A percentile compares a stretch with the other conserved stretches of the same genome.
phyloP scores from a whole-genome alignment of 1,140 invertebrate genomes.

The Kradibia gibbosae region DNA sequence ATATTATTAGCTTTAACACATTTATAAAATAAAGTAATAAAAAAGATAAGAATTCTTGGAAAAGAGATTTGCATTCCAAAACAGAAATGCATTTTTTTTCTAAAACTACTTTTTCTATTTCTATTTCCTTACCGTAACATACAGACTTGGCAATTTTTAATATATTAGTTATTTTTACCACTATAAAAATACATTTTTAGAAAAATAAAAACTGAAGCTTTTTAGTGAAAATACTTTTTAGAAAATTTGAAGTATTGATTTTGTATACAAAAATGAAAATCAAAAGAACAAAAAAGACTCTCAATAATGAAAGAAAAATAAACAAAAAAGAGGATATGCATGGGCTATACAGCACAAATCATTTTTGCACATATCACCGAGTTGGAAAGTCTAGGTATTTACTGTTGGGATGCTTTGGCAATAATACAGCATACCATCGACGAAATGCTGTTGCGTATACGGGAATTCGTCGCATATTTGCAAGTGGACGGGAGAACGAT shows the following conservation, averaged over 20 bases:
- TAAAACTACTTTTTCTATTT: background rate
- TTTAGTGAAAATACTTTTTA: background rate
- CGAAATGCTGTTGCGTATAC: background rate
- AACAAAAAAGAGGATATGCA: background rate
- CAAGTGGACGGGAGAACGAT: constrained; percentile 59
- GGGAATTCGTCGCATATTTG: constrained; percentile 42
- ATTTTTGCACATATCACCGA: constrained; percentile 22
- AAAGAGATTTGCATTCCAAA: background rate
- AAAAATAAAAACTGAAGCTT: background rate
- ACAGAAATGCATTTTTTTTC: background rate
- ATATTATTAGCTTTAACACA: too few species aligned
- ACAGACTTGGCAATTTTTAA: background rate
- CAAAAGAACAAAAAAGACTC: background rate
- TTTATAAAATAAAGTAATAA: background rate
- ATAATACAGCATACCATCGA: constrained; percentile 26
- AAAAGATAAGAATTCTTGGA: background rate
- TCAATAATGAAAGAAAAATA: constrained; percentile 17
- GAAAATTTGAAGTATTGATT: background rate
- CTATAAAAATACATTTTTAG: background rate
- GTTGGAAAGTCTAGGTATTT: constrained; percentile 37
- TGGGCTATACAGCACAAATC: background rate
- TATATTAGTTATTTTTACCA: background rate
- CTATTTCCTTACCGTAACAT: background rate
- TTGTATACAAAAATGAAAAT: background rate
- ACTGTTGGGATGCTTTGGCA: constrained; percentile 36